Evolutionary conservation across 92 coral and sea anemone species (phyloP).

Genomic region (Phymanthus crucifer): DNA sequence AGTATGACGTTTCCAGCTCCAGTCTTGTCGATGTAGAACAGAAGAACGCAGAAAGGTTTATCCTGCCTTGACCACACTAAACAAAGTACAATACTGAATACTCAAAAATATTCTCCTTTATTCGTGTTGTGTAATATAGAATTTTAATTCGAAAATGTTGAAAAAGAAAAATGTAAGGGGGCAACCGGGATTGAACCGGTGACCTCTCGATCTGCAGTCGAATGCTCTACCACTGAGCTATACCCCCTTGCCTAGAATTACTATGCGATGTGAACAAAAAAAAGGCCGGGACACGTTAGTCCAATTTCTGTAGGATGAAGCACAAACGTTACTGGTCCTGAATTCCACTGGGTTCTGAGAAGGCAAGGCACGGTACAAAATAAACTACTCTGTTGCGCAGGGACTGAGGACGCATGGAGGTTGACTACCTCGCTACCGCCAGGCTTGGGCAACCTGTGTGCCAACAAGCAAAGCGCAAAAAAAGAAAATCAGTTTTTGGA

Average conservation of each 20-base stretch:
- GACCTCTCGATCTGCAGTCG: conserved; percentile 99
- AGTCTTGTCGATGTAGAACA: conserved; percentile 37
- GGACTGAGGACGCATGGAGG: too few species aligned
- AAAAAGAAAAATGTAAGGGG: conserved; percentile 34
- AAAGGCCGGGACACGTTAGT: conserved; percentile 40
- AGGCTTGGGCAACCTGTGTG: too few species aligned
- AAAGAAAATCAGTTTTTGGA: neutral
- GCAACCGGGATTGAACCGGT: conserved; percentile 96
- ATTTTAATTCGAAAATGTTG: too few species aligned
- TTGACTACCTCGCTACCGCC: too few species aligned
- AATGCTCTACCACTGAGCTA: conserved; percentile 96
- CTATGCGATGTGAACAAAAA: too few species aligned
- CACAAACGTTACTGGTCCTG: conserved; percentile 40
- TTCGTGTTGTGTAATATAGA: too few species aligned
- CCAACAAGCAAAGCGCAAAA: too few species aligned
- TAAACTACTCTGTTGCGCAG: too few species aligned
- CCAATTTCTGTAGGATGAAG: conserved; percentile 35
- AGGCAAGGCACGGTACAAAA: neutral
- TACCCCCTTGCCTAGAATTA: too few species aligned
- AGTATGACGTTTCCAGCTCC: conserved; percentile 56
- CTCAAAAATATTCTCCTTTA: neutral
- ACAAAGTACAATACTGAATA: conserved; percentile 46
- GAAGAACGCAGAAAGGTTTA: conserved; percentile 39
- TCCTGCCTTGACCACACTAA: conserved; percentile 49
- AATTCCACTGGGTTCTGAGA: conserved; percentile 12